Conservation (phyloP, 2,888 invertebrate genomes). For the Anagyrus pseudococci region DNA sequence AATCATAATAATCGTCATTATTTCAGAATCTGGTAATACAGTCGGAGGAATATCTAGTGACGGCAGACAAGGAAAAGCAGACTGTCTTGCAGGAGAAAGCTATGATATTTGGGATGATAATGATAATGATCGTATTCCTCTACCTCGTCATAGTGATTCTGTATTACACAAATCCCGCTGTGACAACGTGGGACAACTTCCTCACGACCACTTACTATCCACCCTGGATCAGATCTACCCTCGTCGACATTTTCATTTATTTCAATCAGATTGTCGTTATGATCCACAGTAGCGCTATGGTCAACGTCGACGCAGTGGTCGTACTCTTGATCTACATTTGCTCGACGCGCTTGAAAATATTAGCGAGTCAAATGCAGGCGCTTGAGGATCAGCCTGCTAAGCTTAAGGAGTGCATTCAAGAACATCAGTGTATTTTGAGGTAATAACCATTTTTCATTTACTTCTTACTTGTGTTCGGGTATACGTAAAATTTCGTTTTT, state of each 20-base stretch:
- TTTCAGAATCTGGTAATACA: constrained; percentile 13
- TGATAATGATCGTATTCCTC: constrained; percentile 4
- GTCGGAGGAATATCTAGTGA: constrained; percentile 13
- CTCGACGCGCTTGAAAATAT: constrained; percentile 13
- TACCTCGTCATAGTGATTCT: constrained; percentile 11
- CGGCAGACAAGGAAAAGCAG: background rate
- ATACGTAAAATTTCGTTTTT: background rate
- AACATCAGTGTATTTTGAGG: constrained; percentile 17
- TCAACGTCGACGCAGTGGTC: constrained; percentile 15
- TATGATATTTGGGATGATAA: background rate
- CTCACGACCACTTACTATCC: constrained; percentile 22
- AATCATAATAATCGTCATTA: background rate
- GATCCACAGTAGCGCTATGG: constrained; percentile 12
- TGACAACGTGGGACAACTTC: constrained; percentile 14
- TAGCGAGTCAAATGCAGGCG: constrained; percentile 7
- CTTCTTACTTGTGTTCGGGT: background rate
- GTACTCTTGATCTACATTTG: constrained; percentile 18
- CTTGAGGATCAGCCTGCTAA: background rate
- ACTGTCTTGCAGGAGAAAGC: constrained; percentile 7
- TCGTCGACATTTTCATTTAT: constrained; percentile 12
- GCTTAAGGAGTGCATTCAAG: constrained; percentile 3
- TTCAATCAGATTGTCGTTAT: constrained; percentile 16
- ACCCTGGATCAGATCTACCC: constrained; percentile 5
- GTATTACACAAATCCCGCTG: constrained; percentile 6
- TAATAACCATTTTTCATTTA: background rate